Base-by-base conservation (phyloP, 2,113 vertebrate species). In the Oncorhynchus keta region DNA sequence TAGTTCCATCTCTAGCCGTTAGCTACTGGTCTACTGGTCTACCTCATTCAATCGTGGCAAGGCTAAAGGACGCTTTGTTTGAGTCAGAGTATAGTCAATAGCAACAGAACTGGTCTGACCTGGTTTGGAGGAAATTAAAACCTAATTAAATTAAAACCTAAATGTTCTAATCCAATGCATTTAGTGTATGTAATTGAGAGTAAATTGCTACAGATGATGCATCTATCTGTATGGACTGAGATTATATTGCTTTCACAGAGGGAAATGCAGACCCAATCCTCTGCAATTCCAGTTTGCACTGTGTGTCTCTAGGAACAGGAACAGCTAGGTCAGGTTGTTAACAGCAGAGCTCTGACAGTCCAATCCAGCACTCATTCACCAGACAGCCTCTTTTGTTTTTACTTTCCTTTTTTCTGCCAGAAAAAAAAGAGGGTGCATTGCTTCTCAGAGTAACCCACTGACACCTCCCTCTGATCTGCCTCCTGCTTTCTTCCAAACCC, bases 391-490 rank as follows among this genome's bases (percentile, higher is more conserved):
- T 93, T 92, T 93, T 92, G 90, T 91, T 87, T 89, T 90, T 81
- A 49, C 87, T 85, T 86, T 88, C 39, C 39, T 11, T 45, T 91
- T 83, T 87, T 88, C 82, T 84, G 79, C 80, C 83, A 81, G 76
- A 65, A n/a, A 57, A 83, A 83, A 84, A 64, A 86, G 80, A 77
- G 82, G 79, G 75, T 83, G 86, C 84, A 88, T 83, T 82, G 89
- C 84, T 89, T 57, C 87, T 79, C 89, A 71, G 84, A 84, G 82
- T 89, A 88, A 87, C 86, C 87, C 89, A 86, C 87, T 93, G 89
- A 90, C 90, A 90, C 85, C 84, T 84, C 87, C 88, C 88, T 92
- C 89, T 90, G 89, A 93, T 92, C 89, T 89, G 79, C 85, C 88
- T 86, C 85, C 85, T 81, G 81, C 82, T 83, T 81, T 77, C 76